Evolutionary conservation across 2,113 vertebrate species (phyloP).

Genomic region (Nothobranchius furzeri): DNA sequence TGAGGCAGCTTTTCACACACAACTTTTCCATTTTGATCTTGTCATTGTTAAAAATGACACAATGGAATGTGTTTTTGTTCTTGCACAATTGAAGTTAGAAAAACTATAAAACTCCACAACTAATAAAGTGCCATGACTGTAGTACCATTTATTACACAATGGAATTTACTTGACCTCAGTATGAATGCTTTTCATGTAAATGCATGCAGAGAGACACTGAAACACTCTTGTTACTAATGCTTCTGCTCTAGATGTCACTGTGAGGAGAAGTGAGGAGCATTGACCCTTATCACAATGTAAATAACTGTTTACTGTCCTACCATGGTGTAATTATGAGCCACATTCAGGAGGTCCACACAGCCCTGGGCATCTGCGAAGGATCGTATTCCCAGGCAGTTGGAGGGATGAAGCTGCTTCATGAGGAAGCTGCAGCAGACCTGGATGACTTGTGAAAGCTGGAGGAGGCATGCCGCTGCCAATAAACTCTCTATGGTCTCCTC

Average conservation of each 20-base stretch:
- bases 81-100: too few relatives aligned
- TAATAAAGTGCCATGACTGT: too few relatives aligned
- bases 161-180: not conserved
- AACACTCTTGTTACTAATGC: slow-evolving; percentile 1
- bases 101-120: too few relatives aligned
- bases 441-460: slow-evolving; percentile 94
- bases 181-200: not conserved
- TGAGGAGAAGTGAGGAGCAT: slow-evolving; percentile 2
- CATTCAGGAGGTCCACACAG: slow-evolving; percentile 90
- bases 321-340: slow-evolving; percentile 95
- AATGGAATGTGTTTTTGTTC: too few relatives aligned
- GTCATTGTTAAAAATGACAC: too few relatives aligned
- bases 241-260: not conserved
- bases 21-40: too few relatives aligned
- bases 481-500: slow-evolving; percentile 97
- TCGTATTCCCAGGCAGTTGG: slow-evolving; percentile 95
- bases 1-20: too few relatives aligned
- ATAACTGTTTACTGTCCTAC: slow-evolving; percentile 82
- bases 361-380: slow-evolving; percentile 97
- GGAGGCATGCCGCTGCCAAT: slow-evolving; percentile 92
- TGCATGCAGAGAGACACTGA: slow-evolving; percentile 5
- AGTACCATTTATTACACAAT: too few relatives aligned
- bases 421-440: slow-evolving; percentile 97
- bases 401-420: slow-evolving; percentile 97
- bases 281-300: slow-evolving; percentile 32